Conservation (phyloP, 2,797 vertebrate species). For the Enoplosus armatus region DNA sequence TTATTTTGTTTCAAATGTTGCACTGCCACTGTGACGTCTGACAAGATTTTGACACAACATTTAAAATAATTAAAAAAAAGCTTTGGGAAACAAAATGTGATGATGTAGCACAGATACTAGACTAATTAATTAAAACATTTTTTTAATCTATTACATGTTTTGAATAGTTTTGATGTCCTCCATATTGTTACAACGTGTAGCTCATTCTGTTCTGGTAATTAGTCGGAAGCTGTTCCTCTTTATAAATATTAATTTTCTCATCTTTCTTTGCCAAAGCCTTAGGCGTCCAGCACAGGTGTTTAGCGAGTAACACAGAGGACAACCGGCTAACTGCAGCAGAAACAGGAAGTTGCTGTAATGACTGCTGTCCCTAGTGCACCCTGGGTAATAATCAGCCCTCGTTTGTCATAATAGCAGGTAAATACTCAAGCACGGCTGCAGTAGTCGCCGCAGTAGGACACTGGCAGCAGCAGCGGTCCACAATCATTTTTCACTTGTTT, state of each 20-base stretch:
- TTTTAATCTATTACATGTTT: neutral
- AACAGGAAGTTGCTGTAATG: constrained; percentile 79
- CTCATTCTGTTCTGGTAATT: constrained; percentile 57
- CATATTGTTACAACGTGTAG: constrained; percentile 22
- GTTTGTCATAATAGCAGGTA: constrained; percentile 84
- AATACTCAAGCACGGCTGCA: constrained; percentile 65
- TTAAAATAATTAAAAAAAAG: neutral
- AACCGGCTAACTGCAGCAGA: constrained; percentile 69
- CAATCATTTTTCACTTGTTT: constrained; percentile 58
- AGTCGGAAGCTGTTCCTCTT: constrained; percentile 63
- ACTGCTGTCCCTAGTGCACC: constrained; percentile 77
- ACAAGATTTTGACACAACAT: neutral
- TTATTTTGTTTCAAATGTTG: neutral
- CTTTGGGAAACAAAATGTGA: neutral
- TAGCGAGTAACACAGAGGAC: constrained; percentile 73
- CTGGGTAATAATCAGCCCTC: constrained; percentile 83
- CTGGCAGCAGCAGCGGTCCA: constrained; percentile 44
- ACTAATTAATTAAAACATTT: neutral
- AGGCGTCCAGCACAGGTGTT: constrained; percentile 79
- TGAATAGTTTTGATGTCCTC: constrained; percentile 16
- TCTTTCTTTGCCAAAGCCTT: constrained; percentile 70
- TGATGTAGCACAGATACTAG: neutral
- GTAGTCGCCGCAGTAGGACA: constrained; percentile 64
- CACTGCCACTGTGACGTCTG: constrained; percentile 1
- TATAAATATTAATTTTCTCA: constrained; percentile 74